Evolutionary conservation across 2,797 vertebrate species (phyloP), one percentile per base, ranked within the genome.

Genomic region (Lateolabrax maculatus): DNA sequence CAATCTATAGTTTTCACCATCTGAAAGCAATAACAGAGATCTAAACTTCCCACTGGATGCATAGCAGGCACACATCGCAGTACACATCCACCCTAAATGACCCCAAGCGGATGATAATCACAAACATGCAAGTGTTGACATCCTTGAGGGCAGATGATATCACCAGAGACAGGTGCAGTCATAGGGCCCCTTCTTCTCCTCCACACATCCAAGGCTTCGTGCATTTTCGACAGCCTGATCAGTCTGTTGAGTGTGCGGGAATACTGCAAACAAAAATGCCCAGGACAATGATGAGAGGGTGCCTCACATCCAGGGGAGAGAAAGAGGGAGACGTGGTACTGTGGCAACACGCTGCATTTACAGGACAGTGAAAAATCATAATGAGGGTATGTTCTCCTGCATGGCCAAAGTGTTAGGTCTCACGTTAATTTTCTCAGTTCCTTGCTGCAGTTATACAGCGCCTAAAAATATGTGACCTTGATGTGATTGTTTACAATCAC

Each of bases 61-160:
- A 18, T 34, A 23, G 31, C 1, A 55, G 51, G 49, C 21, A 16
- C 13, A 57, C 27, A 41, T 46, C n/a, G n/a, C n/a, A n/a, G n/a
- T n/a, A n/a, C n/a, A 34, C 27, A 70, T n/a, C 75, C 73, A 48
- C 39, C 39, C 48, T 43, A n/a, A 48, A 62, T 74, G 51, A 67
- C 70, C 57, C 36, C 27, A 7, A 21, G 52, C 23, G 21, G 43
- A 66, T 72, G 21, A 75, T 48, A 7, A 58, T 71, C 43, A 74
- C 25, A 77, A 67, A 66, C 63, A 71, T 44, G 51, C n/a, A 75
- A 55, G 53, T 53, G 63, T n/a, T 41, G 37, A 55, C 44, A 80
- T 63, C 79, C 81, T 84, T 69, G 55, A 89, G 70, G 55, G 72
- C 52, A 71, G 84, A 86, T 71, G 56, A 73, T 58, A 89, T 86